A percentile compares a stretch with the other conserved stretches of the same genome.
Conservation (phyloP, 2,113 vertebrate species). For the Oxyruncus cristatus region DNA sequence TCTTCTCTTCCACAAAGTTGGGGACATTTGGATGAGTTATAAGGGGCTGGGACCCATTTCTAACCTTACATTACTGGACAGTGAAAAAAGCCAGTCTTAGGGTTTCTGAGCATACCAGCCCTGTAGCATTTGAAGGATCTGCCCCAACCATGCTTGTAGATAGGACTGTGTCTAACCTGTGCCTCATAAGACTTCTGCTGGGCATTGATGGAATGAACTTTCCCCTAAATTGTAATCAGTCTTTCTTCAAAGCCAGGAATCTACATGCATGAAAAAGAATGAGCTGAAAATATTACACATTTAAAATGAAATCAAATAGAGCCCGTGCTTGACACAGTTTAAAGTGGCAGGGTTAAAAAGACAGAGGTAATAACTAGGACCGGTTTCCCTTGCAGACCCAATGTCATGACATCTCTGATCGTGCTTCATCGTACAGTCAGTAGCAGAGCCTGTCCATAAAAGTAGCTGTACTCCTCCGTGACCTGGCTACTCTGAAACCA, state of each 20-base stretch:
- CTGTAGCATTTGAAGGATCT: not conserved
- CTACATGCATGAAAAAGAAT: not conserved
- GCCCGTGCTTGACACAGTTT: not conserved
- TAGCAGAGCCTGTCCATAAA: not conserved
- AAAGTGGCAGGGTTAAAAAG: not conserved
- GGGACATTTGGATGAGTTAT: not conserved
- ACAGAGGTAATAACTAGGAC: not conserved
- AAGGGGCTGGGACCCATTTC: not conserved
- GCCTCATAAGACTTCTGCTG: not conserved
- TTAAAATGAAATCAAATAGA: not conserved
- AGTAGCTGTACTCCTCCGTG: not conserved
- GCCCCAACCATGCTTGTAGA: fast-evolving
- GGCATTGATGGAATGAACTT: not conserved
- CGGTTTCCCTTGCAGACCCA: not conserved
- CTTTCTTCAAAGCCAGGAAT: not conserved
- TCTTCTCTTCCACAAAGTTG: not conserved
- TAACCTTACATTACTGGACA: not conserved
- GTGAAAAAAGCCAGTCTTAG: not conserved
- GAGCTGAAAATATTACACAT: not conserved
- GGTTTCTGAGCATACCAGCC: not conserved
- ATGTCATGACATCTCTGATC: not conserved
- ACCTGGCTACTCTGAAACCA: not conserved
- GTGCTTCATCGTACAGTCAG: not conserved
- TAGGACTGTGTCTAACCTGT: not conserved
- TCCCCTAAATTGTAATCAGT: not conserved